Evolutionary conservation across 2,888 invertebrate species (phyloP).

Genomic region (Lasioglossum leucozonium): DNA sequence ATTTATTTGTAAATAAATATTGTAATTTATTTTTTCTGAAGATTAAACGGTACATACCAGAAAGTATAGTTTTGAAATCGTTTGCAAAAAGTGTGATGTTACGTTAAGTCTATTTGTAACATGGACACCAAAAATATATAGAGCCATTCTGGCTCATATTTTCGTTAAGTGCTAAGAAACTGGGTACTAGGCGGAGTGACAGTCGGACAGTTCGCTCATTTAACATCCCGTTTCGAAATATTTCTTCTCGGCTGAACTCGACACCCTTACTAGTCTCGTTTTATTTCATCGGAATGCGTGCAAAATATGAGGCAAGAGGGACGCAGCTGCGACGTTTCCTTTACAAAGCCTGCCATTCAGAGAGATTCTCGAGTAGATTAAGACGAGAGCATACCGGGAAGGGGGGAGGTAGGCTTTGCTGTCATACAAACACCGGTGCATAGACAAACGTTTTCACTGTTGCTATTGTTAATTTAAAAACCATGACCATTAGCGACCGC

Average conservation of each 20-base stretch:
- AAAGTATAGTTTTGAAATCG: slow-evolving; percentile 37
- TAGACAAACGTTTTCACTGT: slow-evolving; percentile 13
- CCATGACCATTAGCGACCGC: neutral
- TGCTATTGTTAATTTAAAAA: neutral
- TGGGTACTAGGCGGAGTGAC: slow-evolving; percentile 77
- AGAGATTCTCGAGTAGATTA: slow-evolving; percentile 74
- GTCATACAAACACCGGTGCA: slow-evolving; percentile 14
- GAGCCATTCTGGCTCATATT: slow-evolving; percentile 74
- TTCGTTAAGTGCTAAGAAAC: slow-evolving; percentile 69
- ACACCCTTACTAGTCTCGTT: slow-evolving; percentile 67
- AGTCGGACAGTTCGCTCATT: slow-evolving; percentile 82
- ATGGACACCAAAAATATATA: slow-evolving; percentile 76
- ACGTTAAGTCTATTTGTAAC: slow-evolving; percentile 68
- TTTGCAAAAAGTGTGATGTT: slow-evolving; percentile 41
- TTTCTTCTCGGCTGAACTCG: slow-evolving; percentile 71
- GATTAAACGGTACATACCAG: neutral
- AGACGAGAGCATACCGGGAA: slow-evolving; percentile 56
- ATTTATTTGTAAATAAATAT: slow-evolving; percentile 27
- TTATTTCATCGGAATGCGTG: slow-evolving; percentile 78
- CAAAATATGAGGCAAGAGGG: slow-evolving; percentile 73
- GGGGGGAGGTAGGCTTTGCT: slow-evolving; percentile 30
- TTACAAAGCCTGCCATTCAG: slow-evolving; percentile 80
- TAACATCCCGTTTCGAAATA: slow-evolving; percentile 80
- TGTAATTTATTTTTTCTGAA: neutral
- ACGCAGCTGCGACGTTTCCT: slow-evolving; percentile 77